phyloP scores from a whole-genome alignment of 2,888 invertebrate species.

The Cryptocephalus primarius region DNA sequence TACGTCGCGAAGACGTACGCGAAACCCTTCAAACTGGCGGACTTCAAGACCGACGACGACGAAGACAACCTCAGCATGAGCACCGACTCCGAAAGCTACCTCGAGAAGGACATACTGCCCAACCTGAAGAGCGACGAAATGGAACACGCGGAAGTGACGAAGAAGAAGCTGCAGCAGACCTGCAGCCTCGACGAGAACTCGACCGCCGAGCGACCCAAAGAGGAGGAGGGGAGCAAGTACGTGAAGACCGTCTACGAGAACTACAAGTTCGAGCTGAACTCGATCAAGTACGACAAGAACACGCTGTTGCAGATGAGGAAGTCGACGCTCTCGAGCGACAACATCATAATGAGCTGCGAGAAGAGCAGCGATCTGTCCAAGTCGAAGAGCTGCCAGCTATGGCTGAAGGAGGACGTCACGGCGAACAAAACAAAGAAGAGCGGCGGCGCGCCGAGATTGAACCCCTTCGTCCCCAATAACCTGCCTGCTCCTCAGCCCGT shows the following conservation, averaged over 20 bases:
- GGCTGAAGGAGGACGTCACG: conserved; percentile 29
- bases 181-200: conserved; percentile 16
- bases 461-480: conserved; percentile 27
- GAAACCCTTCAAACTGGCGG: conserved; percentile 42
- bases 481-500: conserved; percentile 56
- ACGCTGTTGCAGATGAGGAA: conserved; percentile 34
- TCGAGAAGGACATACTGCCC: conserved; percentile 31
- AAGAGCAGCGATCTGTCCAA: conserved; percentile 12
- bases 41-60: conserved; percentile 40
- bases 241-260: conserved; percentile 23
- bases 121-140: conserved; percentile 35
- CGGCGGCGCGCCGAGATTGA: conserved; percentile 26
- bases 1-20: conserved; percentile 7
- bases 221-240: conserved; percentile 29
- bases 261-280: conserved; percentile 31
- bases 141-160: conserved; percentile 23
- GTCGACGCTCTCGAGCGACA: conserved; percentile 26
- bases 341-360: conserved; percentile 17
- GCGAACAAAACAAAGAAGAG: conserved; percentile 24
- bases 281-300: conserved; percentile 34
- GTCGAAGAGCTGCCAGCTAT: conserved; percentile 20
- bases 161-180: conserved; percentile 24
- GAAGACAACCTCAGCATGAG: conserved; percentile 29
- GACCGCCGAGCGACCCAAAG: conserved; percentile 8
- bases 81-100: conserved; percentile 34